Conservation (phyloP, 37 sponge, comb jelly and placozoan species). For the Aphrocallistes beatrix region DNA sequence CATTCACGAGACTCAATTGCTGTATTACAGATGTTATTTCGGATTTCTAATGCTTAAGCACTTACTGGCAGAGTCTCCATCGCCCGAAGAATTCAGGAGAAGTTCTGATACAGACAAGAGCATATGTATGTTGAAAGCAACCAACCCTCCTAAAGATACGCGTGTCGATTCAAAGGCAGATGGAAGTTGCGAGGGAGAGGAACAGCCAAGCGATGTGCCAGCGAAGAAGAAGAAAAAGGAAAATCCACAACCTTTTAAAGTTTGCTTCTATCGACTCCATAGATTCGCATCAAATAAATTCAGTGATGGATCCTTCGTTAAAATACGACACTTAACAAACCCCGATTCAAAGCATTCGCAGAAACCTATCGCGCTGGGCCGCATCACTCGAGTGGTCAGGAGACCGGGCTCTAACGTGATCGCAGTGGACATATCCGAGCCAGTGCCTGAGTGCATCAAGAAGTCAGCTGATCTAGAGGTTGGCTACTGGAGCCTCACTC, state of each 20-base stretch:
- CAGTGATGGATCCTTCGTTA: constrained; percentile 28
- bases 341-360: neutral
- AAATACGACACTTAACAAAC: constrained; percentile 23
- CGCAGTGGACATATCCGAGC: constrained; percentile 24
- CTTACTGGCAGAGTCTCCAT: neutral
- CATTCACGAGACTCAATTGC: neutral
- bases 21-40: neutral
- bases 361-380: constrained; percentile 30
- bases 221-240: neutral
- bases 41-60: neutral
- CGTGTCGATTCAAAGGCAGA: neutral
- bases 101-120: neutral
- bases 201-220: neutral
- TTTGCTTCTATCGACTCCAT: neutral
- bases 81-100: neutral
- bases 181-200: neutral
- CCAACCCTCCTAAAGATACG: neutral
- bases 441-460: constrained; percentile 35
- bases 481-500: constrained; percentile 43
- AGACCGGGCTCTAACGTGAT: constrained; percentile 28
- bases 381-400: constrained; percentile 19
- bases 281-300: neutral
- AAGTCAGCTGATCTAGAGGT: neutral
- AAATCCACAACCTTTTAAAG: neutral
- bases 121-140: neutral